Evolutionary conservation across 2,797 vertebrate genomes (phyloP).

Genomic region (Taeniopygia guttata): DNA sequence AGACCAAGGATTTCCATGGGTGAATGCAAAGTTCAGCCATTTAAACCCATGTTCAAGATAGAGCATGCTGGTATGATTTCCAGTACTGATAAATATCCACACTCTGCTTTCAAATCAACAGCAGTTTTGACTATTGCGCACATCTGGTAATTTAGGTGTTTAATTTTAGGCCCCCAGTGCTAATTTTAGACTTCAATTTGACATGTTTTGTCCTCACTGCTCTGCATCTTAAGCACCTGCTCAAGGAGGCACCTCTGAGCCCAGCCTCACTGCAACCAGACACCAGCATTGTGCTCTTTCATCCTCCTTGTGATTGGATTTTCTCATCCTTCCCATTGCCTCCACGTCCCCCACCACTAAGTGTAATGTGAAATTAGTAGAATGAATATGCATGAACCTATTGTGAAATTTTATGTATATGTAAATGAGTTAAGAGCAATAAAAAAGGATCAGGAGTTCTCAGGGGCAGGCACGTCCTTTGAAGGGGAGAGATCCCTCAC

Average conservation of each 20-base stretch:
- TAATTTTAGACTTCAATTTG: constrained; percentile 26
- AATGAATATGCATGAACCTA: too few relatives aligned
- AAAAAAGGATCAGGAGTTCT: too few relatives aligned
- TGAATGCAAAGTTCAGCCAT: not conserved
- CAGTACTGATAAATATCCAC: not conserved
- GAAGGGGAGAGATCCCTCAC: too few relatives aligned
- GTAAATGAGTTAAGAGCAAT: too few relatives aligned
- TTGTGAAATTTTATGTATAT: too few relatives aligned
- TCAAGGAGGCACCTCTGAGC: not conserved
- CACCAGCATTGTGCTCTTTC: not conserved
- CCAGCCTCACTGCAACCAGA: not conserved
- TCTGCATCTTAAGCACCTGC: constrained; percentile 30
- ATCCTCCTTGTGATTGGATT: not conserved
- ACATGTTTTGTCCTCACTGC: constrained; percentile 7
- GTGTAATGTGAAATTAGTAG: too few relatives aligned
- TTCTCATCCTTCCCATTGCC: not conserved
- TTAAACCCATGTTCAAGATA: not conserved
- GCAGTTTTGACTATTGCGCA: not conserved
- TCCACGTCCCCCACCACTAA: not conserved
- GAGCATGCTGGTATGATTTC: not conserved
- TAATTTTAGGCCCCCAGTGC: constrained; percentile 23
- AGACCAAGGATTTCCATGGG: not conserved
- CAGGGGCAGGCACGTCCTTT: too few relatives aligned
- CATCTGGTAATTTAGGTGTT: not conserved
- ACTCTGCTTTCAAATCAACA: not conserved